These are phyloP conservation scores for Squalus acanthias DNA, from an alignment of 2,797 vertebrate species.

Conservation along the genomic window DNA sequence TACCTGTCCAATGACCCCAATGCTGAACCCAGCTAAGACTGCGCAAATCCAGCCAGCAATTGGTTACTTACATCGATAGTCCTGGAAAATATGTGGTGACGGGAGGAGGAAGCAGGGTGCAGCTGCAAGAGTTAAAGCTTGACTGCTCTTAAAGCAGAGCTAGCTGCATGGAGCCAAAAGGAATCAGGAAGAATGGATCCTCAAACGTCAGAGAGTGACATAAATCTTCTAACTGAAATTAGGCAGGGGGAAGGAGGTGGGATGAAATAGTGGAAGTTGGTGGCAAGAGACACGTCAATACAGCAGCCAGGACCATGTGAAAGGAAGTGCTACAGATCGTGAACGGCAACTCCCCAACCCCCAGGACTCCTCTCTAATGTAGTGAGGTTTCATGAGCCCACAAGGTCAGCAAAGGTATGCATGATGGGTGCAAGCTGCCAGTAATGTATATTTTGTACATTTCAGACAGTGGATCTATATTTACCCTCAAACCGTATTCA, in stretches of 20 bases:
- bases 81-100: no score
- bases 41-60: no score
- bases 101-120: background rate
- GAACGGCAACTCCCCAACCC: background rate
- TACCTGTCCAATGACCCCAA: background rate
- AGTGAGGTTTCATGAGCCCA: background rate
- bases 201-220: background rate
- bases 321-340: background rate
- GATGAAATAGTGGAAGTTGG: background rate
- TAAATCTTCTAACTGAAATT: background rate
- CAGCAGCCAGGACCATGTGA: background rate
- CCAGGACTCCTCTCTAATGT: background rate
- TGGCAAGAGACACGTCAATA: background rate
- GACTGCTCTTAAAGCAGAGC: background rate
- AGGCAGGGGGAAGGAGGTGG: background rate
- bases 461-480: background rate
- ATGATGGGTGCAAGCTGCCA: background rate
- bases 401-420: background rate
- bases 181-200: background rate
- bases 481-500: background rate
- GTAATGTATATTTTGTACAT: background rate
- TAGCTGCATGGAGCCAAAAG: background rate
- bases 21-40: background rate
- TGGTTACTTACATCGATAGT: no score
- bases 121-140: background rate